phyloP scores from a whole-genome alignment of 1,140 invertebrate genomes.

The Cyclina sinensis region DNA sequence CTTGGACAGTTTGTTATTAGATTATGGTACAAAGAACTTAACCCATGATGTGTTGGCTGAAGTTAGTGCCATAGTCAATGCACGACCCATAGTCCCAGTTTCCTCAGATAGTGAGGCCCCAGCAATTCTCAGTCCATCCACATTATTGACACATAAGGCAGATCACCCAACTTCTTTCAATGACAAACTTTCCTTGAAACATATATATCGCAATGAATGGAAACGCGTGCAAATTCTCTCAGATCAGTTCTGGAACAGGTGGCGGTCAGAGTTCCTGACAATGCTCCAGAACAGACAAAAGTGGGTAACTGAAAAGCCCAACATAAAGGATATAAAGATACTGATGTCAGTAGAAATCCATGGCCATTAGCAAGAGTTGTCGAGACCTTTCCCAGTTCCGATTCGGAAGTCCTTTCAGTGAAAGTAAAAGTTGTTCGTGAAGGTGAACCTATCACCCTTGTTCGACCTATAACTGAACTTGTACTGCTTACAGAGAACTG shows the following conservation, averaged over 20 bases:
- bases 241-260: slow-evolving; percentile 58
- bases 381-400: neutral
- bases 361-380: slow-evolving; percentile 24
- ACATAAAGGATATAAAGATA: slow-evolving; percentile 23
- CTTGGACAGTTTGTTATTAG: slow-evolving; percentile 60
- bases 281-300: slow-evolving; percentile 55
- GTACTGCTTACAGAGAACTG: no score
- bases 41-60: slow-evolving; percentile 72
- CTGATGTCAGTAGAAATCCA: neutral
- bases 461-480: neutral
- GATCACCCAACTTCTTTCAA: neutral
- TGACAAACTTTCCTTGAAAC: neutral
- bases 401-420: neutral
- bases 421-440: neutral
- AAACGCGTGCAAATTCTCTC: slow-evolving; percentile 45
- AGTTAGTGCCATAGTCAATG: slow-evolving; percentile 72
- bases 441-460: neutral
- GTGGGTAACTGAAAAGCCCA: neutral
- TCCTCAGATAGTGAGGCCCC: slow-evolving; percentile 62
- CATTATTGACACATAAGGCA: slow-evolving; percentile 57
- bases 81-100: slow-evolving; percentile 69
- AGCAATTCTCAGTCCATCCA: slow-evolving; percentile 59
- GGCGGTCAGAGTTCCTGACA: slow-evolving; percentile 30
- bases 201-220: slow-evolving; percentile 50
- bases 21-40: slow-evolving; percentile 39